Percentiles rank a stretch among this genome's conserved stretches.
phyloP scores from a whole-genome alignment of 2,888 invertebrate species.

The Cacoxenus indagator region DNA sequence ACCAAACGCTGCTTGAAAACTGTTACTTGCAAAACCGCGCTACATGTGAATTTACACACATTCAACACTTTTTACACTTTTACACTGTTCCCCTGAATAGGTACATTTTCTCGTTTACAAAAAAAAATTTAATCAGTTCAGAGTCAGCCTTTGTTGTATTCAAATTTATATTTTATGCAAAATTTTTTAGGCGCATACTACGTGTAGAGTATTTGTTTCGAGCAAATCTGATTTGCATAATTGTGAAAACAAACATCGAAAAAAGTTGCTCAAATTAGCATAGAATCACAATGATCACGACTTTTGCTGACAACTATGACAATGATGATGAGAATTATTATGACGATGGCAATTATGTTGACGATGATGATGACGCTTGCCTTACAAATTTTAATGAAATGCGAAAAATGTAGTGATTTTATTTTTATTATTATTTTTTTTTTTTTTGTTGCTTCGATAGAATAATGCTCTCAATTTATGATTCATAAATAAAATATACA shows the following conservation, averaged over 20 bases:
- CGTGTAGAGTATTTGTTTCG: no score
- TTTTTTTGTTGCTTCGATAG: no score
- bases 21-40: no score
- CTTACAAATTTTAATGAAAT: not conserved
- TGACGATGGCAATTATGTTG: not conserved
- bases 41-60: no score
- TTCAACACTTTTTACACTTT: no score
- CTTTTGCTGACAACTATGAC: not conserved
- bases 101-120: no score
- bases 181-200: constrained; percentile 5
- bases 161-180: constrained; percentile 16
- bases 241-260: constrained; percentile 14
- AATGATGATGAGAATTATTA: not conserved
- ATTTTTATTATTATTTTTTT: no score
- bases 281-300: constrained; percentile 18
- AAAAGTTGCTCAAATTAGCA: constrained; percentile 13
- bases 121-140: not conserved
- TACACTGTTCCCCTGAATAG: no score
- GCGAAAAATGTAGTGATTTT: constrained; percentile 5
- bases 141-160: not conserved
- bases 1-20: no score
- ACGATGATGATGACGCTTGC: not conserved
- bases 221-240: constrained; percentile 18
- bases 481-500: constrained; percentile 9
- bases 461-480: constrained; percentile 13